These are phyloP conservation scores for Mugil cephalus DNA, from an alignment of 2,113 vertebrate species.

Conservation along the genomic window DNA sequence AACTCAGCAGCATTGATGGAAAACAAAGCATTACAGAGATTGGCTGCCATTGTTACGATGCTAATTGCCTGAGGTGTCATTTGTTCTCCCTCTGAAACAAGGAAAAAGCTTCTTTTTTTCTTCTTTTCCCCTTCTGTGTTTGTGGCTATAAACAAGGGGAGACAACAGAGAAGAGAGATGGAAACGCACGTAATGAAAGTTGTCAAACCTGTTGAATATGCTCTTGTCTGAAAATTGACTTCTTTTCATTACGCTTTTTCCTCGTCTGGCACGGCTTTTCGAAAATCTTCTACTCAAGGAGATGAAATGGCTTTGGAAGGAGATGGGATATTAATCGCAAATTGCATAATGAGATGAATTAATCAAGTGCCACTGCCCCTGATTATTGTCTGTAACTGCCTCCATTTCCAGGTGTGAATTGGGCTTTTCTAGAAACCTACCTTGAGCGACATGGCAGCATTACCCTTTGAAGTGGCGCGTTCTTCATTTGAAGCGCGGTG, in stretches of 20 bases:
- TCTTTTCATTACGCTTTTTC: slow-evolving; percentile 5
- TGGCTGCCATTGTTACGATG: slow-evolving; percentile 57
- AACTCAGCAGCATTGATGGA: slow-evolving; percentile 55
- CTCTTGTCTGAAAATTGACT: background rate
- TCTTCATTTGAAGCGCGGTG: slow-evolving; percentile 44
- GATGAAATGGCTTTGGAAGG: slow-evolving; percentile 6
- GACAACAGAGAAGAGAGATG: background rate
- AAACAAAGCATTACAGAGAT: slow-evolving; percentile 70
- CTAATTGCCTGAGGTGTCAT: slow-evolving; percentile 66
- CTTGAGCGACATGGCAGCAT: background rate
- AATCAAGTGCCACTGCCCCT: slow-evolving; percentile 10
- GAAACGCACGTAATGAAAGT: slow-evolving; percentile 34
- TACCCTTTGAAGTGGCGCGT: slow-evolving; percentile 29
- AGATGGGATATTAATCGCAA: slow-evolving; percentile 29
- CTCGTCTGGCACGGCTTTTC: slow-evolving; percentile 16
- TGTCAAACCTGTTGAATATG: slow-evolving; percentile 5
- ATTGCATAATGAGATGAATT: slow-evolving; percentile 21
- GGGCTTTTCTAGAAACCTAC: background rate
- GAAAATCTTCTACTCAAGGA: slow-evolving; percentile 1
- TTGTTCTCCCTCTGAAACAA: slow-evolving; percentile 39
- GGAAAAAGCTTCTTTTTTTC: background rate
- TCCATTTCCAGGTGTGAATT: slow-evolving; percentile 15
- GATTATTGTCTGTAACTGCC: slow-evolving; percentile 28
- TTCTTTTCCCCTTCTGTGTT: slow-evolving; percentile 24
- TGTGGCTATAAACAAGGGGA: slow-evolving; percentile 39